Evolutionary conservation across 2,888 invertebrate genomes (phyloP).

Genomic region (Saturnia pavonia): DNA sequence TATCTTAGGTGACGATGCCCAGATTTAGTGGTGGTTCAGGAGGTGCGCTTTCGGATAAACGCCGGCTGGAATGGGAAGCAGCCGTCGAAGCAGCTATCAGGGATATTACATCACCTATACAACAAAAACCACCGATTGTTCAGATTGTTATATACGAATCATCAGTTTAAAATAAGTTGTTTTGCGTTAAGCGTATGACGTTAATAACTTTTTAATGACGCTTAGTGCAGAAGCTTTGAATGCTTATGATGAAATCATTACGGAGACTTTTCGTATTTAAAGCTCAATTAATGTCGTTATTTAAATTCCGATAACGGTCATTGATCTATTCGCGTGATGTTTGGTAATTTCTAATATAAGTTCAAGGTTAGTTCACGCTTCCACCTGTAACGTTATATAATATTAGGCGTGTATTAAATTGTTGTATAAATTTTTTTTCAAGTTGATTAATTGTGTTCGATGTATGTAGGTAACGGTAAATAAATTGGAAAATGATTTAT

Average conservation of each 20-base stretch:
- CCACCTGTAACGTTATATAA: neutral
- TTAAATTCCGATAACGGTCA: constrained; percentile 35
- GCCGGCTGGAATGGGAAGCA: constrained; percentile 87
- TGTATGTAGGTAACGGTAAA: neutral
- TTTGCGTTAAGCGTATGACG: neutral
- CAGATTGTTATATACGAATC: constrained; percentile 95
- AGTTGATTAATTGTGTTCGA: neutral
- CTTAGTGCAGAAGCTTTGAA: constrained; percentile 19
- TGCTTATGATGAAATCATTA: constrained; percentile 29
- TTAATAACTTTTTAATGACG: constrained; percentile 18
- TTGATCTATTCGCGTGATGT: constrained; percentile 46
- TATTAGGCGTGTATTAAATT: neutral
- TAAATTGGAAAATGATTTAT: constrained; percentile 2
- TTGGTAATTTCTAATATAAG: constrained; percentile 39
- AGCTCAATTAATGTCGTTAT: constrained; percentile 29
- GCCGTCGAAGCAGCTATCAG: constrained; percentile 89
- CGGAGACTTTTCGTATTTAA: constrained; percentile 30
- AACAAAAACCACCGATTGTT: constrained; percentile 84
- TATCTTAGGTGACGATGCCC: constrained; percentile 87
- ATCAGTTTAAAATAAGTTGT: constrained; percentile 84
- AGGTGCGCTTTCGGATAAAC: constrained; percentile 72
- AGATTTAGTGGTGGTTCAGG: constrained; percentile 75
- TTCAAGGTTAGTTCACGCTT: constrained; percentile 33
- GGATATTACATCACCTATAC: constrained; percentile 85
- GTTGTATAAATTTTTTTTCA: neutral